Evolutionary conservation across 2,888 invertebrate species (phyloP).

Genomic region (Charanyca ferruginea): DNA sequence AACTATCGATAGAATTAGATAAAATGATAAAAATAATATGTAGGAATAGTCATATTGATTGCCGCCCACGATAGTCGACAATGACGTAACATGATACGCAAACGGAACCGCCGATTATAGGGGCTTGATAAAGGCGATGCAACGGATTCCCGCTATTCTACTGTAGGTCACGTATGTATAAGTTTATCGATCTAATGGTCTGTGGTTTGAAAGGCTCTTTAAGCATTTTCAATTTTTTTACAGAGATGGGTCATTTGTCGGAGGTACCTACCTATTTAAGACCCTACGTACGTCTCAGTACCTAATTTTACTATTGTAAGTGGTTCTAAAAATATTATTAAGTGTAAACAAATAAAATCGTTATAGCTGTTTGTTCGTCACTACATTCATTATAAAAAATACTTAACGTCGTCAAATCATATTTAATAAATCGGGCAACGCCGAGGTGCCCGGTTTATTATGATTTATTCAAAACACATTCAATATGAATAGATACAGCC

Average conservation of each 20-base stretch:
- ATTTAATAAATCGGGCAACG: no score
- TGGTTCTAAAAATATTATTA: background rate
- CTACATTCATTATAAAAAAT: background rate
- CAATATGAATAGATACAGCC: slow-evolving; percentile 18
- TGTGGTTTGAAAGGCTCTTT: background rate
- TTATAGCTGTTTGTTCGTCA: background rate
- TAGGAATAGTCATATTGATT: slow-evolving; percentile 31
- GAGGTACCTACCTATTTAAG: background rate
- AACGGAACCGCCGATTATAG: slow-evolving; percentile 42
- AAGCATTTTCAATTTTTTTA: no score
- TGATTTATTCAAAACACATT: slow-evolving; percentile 25
- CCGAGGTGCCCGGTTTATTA: background rate
- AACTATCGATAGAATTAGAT: slow-evolving; percentile 9
- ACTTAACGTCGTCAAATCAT: background rate
- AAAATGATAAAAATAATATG: slow-evolving; percentile 34
- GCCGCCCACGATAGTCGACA: slow-evolving; percentile 39
- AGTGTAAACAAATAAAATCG: background rate
- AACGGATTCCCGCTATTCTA: slow-evolving; percentile 30
- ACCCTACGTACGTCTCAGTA: no score
- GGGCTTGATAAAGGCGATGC: slow-evolving; percentile 31
- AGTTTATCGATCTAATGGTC: slow-evolving; percentile 20
- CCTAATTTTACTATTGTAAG: background rate
- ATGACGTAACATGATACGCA: slow-evolving; percentile 49
- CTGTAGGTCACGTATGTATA: slow-evolving; percentile 11
- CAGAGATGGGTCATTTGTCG: no score